Conservation (phyloP, 2,113 vertebrate species). For the Gambusia affinis region DNA sequence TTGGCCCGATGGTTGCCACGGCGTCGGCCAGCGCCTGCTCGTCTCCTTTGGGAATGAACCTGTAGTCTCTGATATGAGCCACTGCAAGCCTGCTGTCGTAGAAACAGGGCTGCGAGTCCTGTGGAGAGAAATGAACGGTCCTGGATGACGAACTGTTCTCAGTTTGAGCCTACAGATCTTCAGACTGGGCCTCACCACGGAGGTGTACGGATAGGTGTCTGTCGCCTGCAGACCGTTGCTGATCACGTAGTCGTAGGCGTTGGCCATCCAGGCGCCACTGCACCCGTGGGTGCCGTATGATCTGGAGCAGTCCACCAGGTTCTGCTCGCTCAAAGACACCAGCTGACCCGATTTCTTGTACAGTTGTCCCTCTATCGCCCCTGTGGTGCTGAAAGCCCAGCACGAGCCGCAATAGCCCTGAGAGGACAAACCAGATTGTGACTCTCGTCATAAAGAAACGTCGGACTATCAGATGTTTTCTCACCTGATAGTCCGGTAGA, state of each 20-base stretch:
- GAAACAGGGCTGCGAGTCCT: conserved; percentile 81
- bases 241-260: conserved; percentile 80
- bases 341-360: conserved; percentile 78
- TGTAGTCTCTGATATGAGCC: conserved; percentile 77
- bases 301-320: conserved; percentile 82
- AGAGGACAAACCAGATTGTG: conserved; percentile 5
- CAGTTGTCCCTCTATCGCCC: conserved; percentile 81
- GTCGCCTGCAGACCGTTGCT: conserved; percentile 75
- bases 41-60: conserved; percentile 77
- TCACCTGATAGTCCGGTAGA: no score
- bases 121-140: conserved; percentile 15
- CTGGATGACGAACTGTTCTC: neutral
- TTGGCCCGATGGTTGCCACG: conserved; percentile 79
- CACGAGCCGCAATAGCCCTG: conserved; percentile 84
- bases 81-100: conserved; percentile 73
- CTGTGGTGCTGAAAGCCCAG: conserved; percentile 85
- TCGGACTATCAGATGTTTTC: no score
- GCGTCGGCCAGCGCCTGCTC: conserved; percentile 82
- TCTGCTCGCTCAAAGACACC: conserved; percentile 81
- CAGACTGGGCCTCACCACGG: conserved; percentile 61
- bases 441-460: neutral
- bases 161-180: neutral
- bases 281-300: conserved; percentile 80
- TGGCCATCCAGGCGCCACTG: conserved; percentile 82
- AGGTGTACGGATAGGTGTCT: conserved; percentile 79